Evolutionary conservation across 2,797 vertebrate species (phyloP), one percentile per base, ranked within the genome.

Genomic region (Perodicticus potto): DNA sequence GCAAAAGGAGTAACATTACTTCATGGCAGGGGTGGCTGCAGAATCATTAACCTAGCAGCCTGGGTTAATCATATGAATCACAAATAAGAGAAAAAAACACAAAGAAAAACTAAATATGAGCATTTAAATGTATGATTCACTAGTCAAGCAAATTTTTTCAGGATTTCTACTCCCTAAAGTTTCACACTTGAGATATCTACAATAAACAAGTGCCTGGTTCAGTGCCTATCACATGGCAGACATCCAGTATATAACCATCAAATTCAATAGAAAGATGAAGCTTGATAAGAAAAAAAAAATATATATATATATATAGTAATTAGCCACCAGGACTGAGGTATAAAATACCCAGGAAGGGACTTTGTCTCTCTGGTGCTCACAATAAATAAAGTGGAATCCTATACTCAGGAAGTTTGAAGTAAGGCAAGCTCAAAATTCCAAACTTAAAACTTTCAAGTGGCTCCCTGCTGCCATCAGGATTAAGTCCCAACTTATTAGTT

Each of bases 311-410:
- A 67, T 67, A 45, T 45, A 69, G 73, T 67, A 93, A 82, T 10
- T 12, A 94, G 59, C 3, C 3, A 82, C 14, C 13, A 90, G 11
- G 19, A 11, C 25, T 77, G 27, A 90, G 37, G 14, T 86, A 77
- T 72, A 70, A 96, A 94, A 59, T 40, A 45, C 4, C 55, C 40
- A 74, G 19, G 23, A 23, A 81, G 61, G 9, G 55, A 63, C 17
- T 32, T 81, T 90, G 45, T 86, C 70, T 96, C 19, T 14, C 6
- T 29, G 23, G 8, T 89, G 57, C 45, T 97, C 25, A 63, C 43
- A 3, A 78, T 53, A 96, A 89, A 20, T 70, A 72, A 96, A 96
- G 67, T 89, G 63, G 96, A 94, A 93, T 74, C 27, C 19, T 93
- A 82, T 49, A 85, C 27, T 88, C 25, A 82, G 59, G 61, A 93